phyloP scores from a whole-genome alignment of 1,140 invertebrate genomes.

The Solen grandis region DNA sequence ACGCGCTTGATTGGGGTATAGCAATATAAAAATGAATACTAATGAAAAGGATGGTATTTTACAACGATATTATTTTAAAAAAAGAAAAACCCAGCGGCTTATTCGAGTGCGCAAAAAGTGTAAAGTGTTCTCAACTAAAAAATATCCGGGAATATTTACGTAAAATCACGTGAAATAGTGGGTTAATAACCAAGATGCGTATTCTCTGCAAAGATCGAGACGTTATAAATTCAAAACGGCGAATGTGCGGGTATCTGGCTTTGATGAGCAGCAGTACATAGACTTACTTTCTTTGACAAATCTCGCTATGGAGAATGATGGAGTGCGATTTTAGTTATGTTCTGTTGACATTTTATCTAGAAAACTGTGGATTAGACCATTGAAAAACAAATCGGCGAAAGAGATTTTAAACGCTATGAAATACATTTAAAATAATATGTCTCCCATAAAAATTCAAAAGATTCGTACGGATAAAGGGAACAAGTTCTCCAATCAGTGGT shows the following conservation, averaged over 20 bases:
- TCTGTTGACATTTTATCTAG: constrained; percentile 55
- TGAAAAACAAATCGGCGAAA: constrained; percentile 57
- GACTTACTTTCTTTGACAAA: constrained; percentile 48
- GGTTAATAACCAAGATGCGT: constrained; percentile 33
- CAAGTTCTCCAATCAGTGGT: constrained; percentile 39
- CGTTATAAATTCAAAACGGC: constrained; percentile 18
- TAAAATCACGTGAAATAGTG: neutral
- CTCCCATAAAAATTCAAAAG: constrained; percentile 11
- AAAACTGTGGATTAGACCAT: constrained; percentile 51
- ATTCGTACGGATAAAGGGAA: constrained; percentile 52
- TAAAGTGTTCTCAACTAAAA: neutral
- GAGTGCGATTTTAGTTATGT: constrained; percentile 39
- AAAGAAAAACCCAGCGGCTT: neutral
- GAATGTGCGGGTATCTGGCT: constrained; percentile 1
- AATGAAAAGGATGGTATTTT: neutral
- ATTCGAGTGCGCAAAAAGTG: neutral
- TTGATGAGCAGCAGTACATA: constrained; percentile 42
- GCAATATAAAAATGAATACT: too few species aligned
- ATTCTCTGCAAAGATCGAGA: constrained; percentile 32
- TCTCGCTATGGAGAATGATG: constrained; percentile 41
- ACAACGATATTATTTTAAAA: neutral
- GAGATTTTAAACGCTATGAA: constrained; percentile 52
- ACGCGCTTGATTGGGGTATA: too few species aligned
- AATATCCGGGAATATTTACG: constrained; percentile 12
- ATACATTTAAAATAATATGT: constrained; percentile 13